Conservation (phyloP, 2,797 vertebrate species). For the Acipenser oxyrinchus region DNA sequence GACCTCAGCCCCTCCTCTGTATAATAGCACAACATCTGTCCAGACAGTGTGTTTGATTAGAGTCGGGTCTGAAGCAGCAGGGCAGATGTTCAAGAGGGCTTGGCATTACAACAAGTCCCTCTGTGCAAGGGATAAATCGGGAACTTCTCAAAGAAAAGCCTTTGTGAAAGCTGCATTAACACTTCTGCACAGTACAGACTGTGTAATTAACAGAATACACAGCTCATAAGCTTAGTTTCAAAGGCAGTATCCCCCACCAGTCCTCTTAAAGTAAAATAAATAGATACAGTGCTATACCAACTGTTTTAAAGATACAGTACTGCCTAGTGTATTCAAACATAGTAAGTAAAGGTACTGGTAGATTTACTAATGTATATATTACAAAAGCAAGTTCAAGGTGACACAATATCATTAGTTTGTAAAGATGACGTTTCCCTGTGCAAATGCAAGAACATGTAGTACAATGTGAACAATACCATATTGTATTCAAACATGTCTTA, state of each 20-base stretch:
- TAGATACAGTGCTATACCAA: not conserved
- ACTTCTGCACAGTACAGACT: slow-evolving; percentile 6
- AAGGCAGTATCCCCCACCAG: slow-evolving; percentile 1
- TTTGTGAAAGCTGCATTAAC: slow-evolving; percentile 4
- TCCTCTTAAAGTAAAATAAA: slow-evolving; percentile 5
- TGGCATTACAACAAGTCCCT: slow-evolving; percentile 3
- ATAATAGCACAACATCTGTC: slow-evolving; percentile 3
- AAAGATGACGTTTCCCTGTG: too few relatives aligned
- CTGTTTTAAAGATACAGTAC: not conserved
- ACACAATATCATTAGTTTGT: too few relatives aligned
- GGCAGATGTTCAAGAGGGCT: slow-evolving; percentile 7
- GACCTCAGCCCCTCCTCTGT: not conserved
- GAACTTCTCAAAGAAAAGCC: slow-evolving; percentile 3
- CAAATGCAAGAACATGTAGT: too few relatives aligned
- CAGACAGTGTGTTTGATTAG: slow-evolving; percentile 1
- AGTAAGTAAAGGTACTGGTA: too few relatives aligned
- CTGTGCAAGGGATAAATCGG: not conserved
- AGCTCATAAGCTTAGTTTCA: slow-evolving; percentile 3
- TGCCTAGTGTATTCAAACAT: too few relatives aligned
- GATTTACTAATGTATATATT: too few relatives aligned
- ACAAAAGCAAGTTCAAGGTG: too few relatives aligned
- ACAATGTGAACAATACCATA: too few relatives aligned
- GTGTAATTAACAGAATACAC: slow-evolving; percentile 3
- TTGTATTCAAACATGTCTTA: too few relatives aligned
- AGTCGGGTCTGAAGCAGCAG: not conserved